Base-by-base conservation (phyloP, 2,888 invertebrate species). In the Venusia cambrica region DNA sequence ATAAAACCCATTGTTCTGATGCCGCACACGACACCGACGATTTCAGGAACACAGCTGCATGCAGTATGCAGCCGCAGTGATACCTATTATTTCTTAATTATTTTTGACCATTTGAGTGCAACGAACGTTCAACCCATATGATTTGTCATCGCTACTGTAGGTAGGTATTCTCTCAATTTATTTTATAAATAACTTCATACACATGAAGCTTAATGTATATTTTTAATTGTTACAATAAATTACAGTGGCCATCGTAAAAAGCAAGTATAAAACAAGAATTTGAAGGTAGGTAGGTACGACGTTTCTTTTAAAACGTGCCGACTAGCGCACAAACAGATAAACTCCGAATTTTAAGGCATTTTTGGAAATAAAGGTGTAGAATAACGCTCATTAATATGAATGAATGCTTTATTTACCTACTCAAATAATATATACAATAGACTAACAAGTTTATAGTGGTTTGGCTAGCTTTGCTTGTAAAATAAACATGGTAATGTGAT, bases 161-260 rank as follows among this genome's bases (percentile, higher is more conserved):
- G 15, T 30, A 24, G 24, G 4, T n/a, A n/a, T n/a, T n/a, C n/a
- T 22, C 33, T 41, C 49, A 51, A 51, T 43, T 45, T 38, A 40
- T 41, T 45, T 36, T 41, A 42, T 36, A 44, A 48, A 45, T 41
- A 45, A 33, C 41, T 41, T 43, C 38, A 34, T 41, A 39, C n/a
- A n/a, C 38, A 44, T 33, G 38, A 30, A 20, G 28, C 42, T 28
- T 38, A 38, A 42, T 33, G 45, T 34, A 29, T 26, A 37, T 45
- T 47, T 50, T 43, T n/a, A n/a, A 50, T 50, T 47, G 29, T 43
- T 38, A 41, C 16, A 47, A 47, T 50, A 43, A 41, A 50, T 47
- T 47, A 47, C 38, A 29, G 32, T 21, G 37, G 36, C 24, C 45
- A 26, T 41, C 47, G 34, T 47, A 42, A 49, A 47, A 41, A 38